Base-by-base conservation (phyloP, 2,113 vertebrate species). In the Semnornis frantzii region DNA sequence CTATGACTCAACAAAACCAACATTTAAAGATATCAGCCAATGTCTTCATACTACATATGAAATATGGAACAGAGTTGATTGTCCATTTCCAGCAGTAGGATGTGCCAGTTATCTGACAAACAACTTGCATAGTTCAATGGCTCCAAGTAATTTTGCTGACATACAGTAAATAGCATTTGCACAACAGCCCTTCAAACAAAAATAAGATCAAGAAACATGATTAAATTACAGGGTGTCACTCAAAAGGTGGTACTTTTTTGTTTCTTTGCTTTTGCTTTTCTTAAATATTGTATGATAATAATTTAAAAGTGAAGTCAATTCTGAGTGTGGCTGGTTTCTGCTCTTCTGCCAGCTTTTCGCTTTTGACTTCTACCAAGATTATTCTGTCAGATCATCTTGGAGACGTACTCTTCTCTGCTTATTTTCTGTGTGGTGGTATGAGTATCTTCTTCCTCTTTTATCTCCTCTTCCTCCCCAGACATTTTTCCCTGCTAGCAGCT, bases 81-180 rank as follows among this genome's bases (percentile, higher is more conserved):
- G 33, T 54, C 42, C 48, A 64, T 62, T 50, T 87, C 59, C 30
- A 73, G 44, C 30, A 66, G 59, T 2, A 76, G 46, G 46, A 50
- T 54, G 20, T 82, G 78, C 50, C 84, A 92, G 31, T 44, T 93
- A 73, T 88, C 52, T 85, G 58, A 44, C 80, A 87, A 84, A 75
- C 7, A 60, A 4, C 10, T 76, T 86, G n/a, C 8, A 54, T 5
- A 76, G 55, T 5, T 63, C 39, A 85, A 27, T 52, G 59, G 79
- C 75, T 93, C 30, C 27, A 50, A 63, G 60, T 55, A 82, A 82
- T 87, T 93, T 60, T 91, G 63, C 78, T 93, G 74, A 76, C 68
- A 66, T 23, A 12, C 55, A 77, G 75, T 63, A 89, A 79, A 89
- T 7, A 73, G 39, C 48, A 15, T 55, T 95, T 87, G 60, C 3